Percentiles rank a stretch among this genome's conserved stretches.
phyloP scores from a whole-genome alignment of 2,888 invertebrate genomes.

The Helobdella robusta region DNA sequence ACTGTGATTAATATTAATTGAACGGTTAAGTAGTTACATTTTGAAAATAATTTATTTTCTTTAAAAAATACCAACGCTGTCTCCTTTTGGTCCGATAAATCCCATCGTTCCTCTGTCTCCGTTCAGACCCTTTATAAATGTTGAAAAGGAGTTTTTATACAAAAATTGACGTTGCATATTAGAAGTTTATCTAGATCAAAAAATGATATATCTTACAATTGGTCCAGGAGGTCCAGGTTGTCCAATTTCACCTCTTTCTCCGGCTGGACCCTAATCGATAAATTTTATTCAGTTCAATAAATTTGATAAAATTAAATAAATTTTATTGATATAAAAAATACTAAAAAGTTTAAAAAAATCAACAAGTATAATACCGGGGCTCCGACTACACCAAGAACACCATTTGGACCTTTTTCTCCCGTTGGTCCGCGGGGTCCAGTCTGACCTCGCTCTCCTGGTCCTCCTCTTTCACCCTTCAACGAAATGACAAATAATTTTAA shows the following conservation, averaged over 20 bases:
- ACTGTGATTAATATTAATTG: too few species aligned
- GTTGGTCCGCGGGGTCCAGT: slow-evolving; percentile 63
- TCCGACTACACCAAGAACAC: slow-evolving; percentile 43
- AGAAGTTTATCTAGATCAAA: background rate
- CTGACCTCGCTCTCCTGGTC: slow-evolving; percentile 52
- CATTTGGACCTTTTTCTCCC: slow-evolving; percentile 68
- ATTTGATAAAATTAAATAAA: background rate
- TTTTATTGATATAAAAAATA: background rate
- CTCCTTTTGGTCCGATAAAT: slow-evolving; percentile 30
- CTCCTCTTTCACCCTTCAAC: slow-evolving; percentile 29
- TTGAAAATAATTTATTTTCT: too few species aligned
- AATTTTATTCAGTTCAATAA: background rate
- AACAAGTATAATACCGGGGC: slow-evolving; percentile 29
- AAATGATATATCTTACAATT: slow-evolving; percentile 17
- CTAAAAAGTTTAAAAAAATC: too few species aligned
- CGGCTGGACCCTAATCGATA: slow-evolving; percentile 29
- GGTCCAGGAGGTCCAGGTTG: slow-evolving; percentile 35
- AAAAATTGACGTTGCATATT: too few species aligned
- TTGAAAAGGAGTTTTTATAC: too few species aligned
- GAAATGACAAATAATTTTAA: background rate
- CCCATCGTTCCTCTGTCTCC: slow-evolving; percentile 29
- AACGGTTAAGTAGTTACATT: too few species aligned
- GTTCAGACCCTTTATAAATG: slow-evolving; percentile 28
- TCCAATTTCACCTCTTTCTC: slow-evolving; percentile 57
- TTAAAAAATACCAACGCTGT: too few species aligned